phyloP scores from a whole-genome alignment of 2,113 vertebrate species.

The Hymenochirus boettgeri region DNA sequence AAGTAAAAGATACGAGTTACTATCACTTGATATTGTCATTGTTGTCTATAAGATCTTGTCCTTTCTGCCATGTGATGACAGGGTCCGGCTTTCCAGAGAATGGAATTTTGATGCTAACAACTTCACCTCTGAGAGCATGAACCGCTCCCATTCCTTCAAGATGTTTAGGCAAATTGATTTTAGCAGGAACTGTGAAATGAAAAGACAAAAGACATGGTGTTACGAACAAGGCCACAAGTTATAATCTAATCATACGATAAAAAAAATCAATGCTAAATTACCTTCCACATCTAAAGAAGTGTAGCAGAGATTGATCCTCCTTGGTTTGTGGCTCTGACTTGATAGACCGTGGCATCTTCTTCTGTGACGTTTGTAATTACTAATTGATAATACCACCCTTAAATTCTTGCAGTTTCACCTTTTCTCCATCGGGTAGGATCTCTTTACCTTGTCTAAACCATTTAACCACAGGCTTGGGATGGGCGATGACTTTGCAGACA shows the following conservation, averaged over 20 bases:
- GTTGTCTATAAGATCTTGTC: conserved; percentile 96
- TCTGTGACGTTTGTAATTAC: conserved; percentile 83
- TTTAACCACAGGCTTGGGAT: conserved; percentile 95
- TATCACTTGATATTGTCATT: conserved; percentile 97
- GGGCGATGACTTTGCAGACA: conserved; percentile 90
- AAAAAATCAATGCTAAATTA: no score
- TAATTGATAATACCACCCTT: conserved; percentile 96
- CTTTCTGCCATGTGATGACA: conserved; percentile 98
- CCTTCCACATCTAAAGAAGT: conserved; percentile 95
- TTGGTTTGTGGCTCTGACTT: conserved; percentile 97
- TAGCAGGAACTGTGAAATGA: conserved; percentile 83
- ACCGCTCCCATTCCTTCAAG: conserved; percentile 96
- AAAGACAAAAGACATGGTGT: no score
- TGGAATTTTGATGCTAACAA: conserved; percentile 95
- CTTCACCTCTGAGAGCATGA: conserved; percentile 89
- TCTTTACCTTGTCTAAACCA: conserved; percentile 97
- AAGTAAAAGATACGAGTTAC: conserved; percentile 95
- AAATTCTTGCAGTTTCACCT: conserved; percentile 93
- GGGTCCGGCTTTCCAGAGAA: conserved; percentile 94
- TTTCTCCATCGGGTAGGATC: conserved; percentile 89
- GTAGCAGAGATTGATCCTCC: conserved; percentile 94
- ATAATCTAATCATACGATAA: no score
- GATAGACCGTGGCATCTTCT: conserved; percentile 94
- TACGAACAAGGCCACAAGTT: no score
- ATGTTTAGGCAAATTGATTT: conserved; percentile 93